Conservation (phyloP, 1,140 invertebrate species). For the Drosophila bipectinata region DNA sequence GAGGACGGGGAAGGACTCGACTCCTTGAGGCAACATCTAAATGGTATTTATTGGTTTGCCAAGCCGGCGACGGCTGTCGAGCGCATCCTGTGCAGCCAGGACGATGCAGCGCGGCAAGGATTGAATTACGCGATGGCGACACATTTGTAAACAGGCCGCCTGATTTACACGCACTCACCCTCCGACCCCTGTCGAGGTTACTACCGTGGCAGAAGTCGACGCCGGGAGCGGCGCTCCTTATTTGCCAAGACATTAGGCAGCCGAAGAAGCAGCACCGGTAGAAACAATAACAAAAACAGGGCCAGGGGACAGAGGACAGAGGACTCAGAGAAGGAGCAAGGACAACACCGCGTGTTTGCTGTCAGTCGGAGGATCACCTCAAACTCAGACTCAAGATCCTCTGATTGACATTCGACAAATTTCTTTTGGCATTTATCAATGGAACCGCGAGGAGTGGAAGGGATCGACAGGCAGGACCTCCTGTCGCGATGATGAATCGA, state of each 20-base stretch:
- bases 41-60: slow-evolving; percentile 81
- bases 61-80: slow-evolving; percentile 77
- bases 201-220: slow-evolving; percentile 62
- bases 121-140: slow-evolving; percentile 77
- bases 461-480: slow-evolving; percentile 14
- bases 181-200: slow-evolving; percentile 1
- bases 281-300: slow-evolving; percentile 57
- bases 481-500: slow-evolving; percentile 64
- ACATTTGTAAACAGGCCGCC: slow-evolving; percentile 76
- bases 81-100: slow-evolving; percentile 63
- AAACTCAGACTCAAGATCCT: slow-evolving; percentile 32
- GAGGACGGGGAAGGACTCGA: not conserved
- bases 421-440: slow-evolving; percentile 77
- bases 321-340: slow-evolving; percentile 7
- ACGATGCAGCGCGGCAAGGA: slow-evolving; percentile 54
- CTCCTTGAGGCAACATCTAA: slow-evolving; percentile 58
- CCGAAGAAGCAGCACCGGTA: slow-evolving; percentile 14
- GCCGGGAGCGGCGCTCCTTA: slow-evolving; percentile 63
- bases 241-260: slow-evolving; percentile 71
- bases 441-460: slow-evolving; percentile 38
- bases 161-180: slow-evolving; percentile 57
- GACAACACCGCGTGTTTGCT: slow-evolving; percentile 64
- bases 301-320: slow-evolving; percentile 31
- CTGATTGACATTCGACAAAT: slow-evolving; percentile 78
- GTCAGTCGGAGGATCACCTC: slow-evolving; percentile 53